These are phyloP conservation scores for Gymnoscopelus microlampas DNA, from an alignment of 2,797 vertebrate species.

Conservation along the genomic window DNA sequence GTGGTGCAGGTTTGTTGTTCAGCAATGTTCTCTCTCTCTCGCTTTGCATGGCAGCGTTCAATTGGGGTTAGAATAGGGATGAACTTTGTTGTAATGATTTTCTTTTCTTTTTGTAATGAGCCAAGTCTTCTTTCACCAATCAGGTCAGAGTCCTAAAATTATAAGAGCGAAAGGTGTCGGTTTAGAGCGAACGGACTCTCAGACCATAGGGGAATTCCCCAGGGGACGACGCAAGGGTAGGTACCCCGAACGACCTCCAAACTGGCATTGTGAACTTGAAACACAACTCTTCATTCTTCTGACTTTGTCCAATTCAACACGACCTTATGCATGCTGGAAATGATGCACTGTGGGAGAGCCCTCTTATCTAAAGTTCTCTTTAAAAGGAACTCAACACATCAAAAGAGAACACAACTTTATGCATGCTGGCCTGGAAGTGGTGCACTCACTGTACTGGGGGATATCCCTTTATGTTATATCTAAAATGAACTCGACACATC, in stretches of 20 bases:
- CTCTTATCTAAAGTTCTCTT: slow-evolving; percentile 3
- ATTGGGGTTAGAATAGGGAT: slow-evolving; percentile 42
- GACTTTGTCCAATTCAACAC: slow-evolving; percentile 52
- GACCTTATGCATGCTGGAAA: slow-evolving; percentile 59
- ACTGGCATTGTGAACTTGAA: slow-evolving; percentile 58
- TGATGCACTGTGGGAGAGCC: slow-evolving; percentile 24
- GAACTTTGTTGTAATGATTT: slow-evolving; percentile 75
- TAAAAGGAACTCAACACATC: slow-evolving; percentile 9
- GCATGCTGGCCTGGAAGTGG: too few relatives aligned
- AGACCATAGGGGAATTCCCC: slow-evolving; percentile 99
- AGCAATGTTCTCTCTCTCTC: slow-evolving; percentile 46
- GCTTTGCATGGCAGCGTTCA: slow-evolving; percentile 77
- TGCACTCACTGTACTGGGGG: too few relatives aligned
- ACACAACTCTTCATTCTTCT: slow-evolving; percentile 49
- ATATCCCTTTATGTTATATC: background rate
- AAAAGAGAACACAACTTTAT: too few relatives aligned
- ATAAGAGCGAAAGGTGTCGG: slow-evolving; percentile 97
- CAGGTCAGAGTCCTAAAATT: slow-evolving; percentile 99
- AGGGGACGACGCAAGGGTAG: slow-evolving; percentile 96
- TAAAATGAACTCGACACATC: slow-evolving; percentile 9
- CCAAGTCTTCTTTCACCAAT: slow-evolving; percentile 92
- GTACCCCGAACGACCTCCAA: slow-evolving; percentile 80
- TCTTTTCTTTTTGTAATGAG: slow-evolving; percentile 86
- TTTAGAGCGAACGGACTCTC: slow-evolving; percentile 99
- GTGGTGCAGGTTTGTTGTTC: slow-evolving; percentile 43